Base-by-base conservation (phyloP, 1,140 invertebrate genomes). In the Drosophila trapezifrons region DNA sequence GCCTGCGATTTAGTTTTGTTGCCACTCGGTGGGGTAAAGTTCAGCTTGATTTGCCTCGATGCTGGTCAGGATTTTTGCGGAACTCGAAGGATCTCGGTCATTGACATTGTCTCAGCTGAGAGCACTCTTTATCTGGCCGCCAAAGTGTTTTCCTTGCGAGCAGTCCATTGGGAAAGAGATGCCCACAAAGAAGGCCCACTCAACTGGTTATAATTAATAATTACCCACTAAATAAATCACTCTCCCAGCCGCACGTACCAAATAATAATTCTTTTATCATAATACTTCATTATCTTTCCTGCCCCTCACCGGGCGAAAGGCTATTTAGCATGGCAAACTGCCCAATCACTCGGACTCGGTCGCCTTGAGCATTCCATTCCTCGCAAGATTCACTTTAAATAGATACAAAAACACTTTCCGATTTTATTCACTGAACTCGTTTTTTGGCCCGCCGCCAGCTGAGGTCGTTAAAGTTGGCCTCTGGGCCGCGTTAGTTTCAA, bases 231-330 rank as follows among this genome's bases (percentile, higher is more conserved):
- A n/a, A 67, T 67, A 29, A 52, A 52, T 73, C 40, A 70, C 15
- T 56, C 22, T 38, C 63, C 29, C 47, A 69, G 45, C 65, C 15
- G 37, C 46, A 29, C 2, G 35, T 17, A 29, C 17, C n/a, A 25
- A 66, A 38, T 52, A 58, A 73, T 79, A 42, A 45, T 71, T 84
- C 43, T 70, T 51, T 71, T 79, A 82, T 83, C 76, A 43, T 49
- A 10, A 15, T 54, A 37, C 32, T 13, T 52, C 32, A 54, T 37
- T 37, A 45, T 20, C 10, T 35, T 43, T 29, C 42, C 43, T 27
- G 60, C 54, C n/a, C 25, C 58, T 59, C 17, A 38, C 55, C 63
- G 63, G 29, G 47, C 29, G 46, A 10, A 49, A 47, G 15, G 27
- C 38, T 46, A 63, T 58, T 54, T 64, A 78, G 40, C 37, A 70